Conservation (phyloP, 2,113 vertebrate species). For the Sorex araneus region DNA sequence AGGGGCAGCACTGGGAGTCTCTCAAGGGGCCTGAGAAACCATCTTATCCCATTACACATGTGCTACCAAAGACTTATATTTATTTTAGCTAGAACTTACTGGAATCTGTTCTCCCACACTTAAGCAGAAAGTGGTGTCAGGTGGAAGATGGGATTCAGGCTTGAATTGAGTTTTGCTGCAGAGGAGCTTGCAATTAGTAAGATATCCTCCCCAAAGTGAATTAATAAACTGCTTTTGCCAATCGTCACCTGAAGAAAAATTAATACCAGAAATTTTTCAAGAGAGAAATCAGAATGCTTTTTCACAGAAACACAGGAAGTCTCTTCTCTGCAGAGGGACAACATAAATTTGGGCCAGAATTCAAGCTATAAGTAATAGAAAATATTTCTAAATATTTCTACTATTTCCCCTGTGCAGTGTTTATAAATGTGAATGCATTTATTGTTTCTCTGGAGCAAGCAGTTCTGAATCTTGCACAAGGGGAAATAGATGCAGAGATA, state of each 20-base stretch:
- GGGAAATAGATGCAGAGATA: conserved; percentile 62
- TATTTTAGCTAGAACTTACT: background rate
- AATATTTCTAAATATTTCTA: no score
- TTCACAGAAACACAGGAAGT: background rate
- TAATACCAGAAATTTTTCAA: background rate
- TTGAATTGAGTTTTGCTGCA: accelerated
- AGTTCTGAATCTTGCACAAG: conserved; percentile 48
- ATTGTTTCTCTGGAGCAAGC: conserved; percentile 54
- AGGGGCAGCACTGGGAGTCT: background rate
- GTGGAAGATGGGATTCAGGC: accelerated
- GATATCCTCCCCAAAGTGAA: background rate
- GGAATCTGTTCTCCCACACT: no score
- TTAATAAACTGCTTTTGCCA: background rate
- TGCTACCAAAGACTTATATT: background rate
- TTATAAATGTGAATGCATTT: conserved; percentile 5
- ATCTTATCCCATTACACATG: accelerated
- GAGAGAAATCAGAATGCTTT: background rate
- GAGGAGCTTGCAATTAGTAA: background rate
- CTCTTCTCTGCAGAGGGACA: background rate
- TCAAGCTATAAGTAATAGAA: accelerated
- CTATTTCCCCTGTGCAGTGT: background rate
- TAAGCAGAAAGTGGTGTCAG: background rate
- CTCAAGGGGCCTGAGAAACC: accelerated
- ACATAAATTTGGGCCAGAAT: background rate
- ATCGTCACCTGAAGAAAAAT: background rate